phyloP scores from a whole-genome alignment of 1,140 invertebrate genomes.

The Phymorhynchus buccinoides region DNA sequence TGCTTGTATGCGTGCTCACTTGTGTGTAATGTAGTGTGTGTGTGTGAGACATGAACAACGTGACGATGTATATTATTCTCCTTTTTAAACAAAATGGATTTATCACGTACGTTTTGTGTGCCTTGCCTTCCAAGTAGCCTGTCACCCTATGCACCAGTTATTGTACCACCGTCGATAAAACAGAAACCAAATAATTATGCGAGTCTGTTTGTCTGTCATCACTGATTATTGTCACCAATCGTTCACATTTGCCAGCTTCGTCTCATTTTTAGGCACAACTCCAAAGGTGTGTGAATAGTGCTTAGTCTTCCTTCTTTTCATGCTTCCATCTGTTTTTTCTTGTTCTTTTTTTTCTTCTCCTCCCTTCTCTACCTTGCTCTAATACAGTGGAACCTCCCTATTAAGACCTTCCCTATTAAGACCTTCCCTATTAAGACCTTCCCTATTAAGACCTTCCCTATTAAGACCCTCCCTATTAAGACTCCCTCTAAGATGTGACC shows the following conservation, averaged over 20 bases:
- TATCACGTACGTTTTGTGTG: constrained; percentile 7
- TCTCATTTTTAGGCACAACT: too few relatives aligned
- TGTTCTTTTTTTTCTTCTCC: too few relatives aligned
- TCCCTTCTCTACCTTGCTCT: too few relatives aligned
- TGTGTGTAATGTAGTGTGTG: too few relatives aligned
- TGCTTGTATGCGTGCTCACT: background rate
- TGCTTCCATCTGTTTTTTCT: background rate
- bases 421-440: too few relatives aligned
- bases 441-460: too few relatives aligned
- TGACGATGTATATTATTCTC: background rate
- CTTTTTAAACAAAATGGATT: background rate
- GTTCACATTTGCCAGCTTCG: background rate
- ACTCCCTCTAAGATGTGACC: too few relatives aligned
- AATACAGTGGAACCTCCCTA: too few relatives aligned
- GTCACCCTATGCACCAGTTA: constrained; percentile 33
- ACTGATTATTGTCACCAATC: background rate
- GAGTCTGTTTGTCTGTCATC: background rate
- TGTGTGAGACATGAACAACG: too few relatives aligned
- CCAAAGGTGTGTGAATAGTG: background rate
- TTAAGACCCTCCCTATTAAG: too few relatives aligned
- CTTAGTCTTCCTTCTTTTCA: background rate
- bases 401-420: too few relatives aligned
- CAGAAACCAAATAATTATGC: too few relatives aligned
- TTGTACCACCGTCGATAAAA: background rate
- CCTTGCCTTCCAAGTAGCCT: constrained; percentile 28